These are phyloP conservation scores for Thymallus thymallus DNA, from an alignment of 2,113 vertebrate genomes.

Conservation along the genomic window DNA sequence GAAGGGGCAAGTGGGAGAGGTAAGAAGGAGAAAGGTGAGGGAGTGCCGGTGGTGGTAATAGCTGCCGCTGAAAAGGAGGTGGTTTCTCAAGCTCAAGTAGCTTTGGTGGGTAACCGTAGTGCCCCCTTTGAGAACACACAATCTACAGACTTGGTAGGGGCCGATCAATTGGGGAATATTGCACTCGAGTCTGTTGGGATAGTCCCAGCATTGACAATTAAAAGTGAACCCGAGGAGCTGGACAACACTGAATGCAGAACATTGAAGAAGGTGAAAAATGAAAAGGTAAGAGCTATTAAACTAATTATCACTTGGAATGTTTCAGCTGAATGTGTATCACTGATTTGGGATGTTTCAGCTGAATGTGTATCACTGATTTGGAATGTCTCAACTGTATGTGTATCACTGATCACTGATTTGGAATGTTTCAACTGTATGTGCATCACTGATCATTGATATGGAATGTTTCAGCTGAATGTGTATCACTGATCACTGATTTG, in stretches of 20 bases:
- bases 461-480: no score
- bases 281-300: slow-evolving; percentile 85
- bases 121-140: slow-evolving; percentile 84
- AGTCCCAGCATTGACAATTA: slow-evolving; percentile 87
- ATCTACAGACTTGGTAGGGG: slow-evolving; percentile 82
- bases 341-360: no score
- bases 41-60: slow-evolving; percentile 75
- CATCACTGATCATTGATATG: no score
- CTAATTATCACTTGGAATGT: not conserved
- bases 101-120: slow-evolving; percentile 84
- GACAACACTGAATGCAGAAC: slow-evolving; percentile 89
- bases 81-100: slow-evolving; percentile 80
- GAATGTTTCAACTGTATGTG: no score
- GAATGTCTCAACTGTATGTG: no score
- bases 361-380: no score
- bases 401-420: no score
- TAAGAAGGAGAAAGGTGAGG: slow-evolving; percentile 96
- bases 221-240: slow-evolving; percentile 91
- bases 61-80: slow-evolving; percentile 84
- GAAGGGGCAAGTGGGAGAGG: slow-evolving; percentile 87
- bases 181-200: slow-evolving; percentile 91
- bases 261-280: slow-evolving; percentile 94
- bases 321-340: not conserved
- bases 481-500: no score
- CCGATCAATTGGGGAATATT: slow-evolving; percentile 93